These are phyloP conservation scores for Saccostrea cuccullata DNA, from an alignment of 1,140 invertebrate genomes.

Conservation along the genomic window DNA sequence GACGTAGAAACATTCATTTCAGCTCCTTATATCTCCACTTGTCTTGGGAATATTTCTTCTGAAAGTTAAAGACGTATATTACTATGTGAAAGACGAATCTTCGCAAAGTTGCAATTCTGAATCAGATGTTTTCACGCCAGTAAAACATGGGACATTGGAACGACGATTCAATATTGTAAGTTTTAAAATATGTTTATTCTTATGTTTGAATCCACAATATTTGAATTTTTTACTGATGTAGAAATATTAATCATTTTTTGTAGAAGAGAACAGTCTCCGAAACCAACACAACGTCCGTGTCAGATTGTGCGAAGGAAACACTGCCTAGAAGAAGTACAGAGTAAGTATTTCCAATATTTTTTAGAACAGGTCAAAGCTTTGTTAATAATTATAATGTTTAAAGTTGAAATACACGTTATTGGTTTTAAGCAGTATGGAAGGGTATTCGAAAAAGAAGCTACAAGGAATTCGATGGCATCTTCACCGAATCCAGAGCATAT, in stretches of 20 bases:
- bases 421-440: background rate
- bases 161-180: background rate
- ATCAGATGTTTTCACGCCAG: background rate
- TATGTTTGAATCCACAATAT: background rate
- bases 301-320: background rate
- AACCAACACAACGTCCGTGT: background rate
- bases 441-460: constrained; percentile 13
- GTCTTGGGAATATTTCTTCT: constrained; percentile 34
- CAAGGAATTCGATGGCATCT: constrained; percentile 4
- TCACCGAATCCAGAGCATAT: background rate
- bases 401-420: background rate
- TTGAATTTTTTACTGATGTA: background rate
- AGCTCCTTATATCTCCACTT: constrained; percentile 16
- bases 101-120: background rate
- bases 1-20: background rate
- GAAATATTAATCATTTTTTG: background rate
- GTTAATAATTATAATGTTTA: too few relatives aligned
- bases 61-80: constrained; percentile 26
- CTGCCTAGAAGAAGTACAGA: background rate
- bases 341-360: background rate
- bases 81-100: background rate
- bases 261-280: background rate
- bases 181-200: background rate
- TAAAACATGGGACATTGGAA: background rate
- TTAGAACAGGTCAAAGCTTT: too few relatives aligned